phyloP scores from a whole-genome alignment of 2,888 invertebrate genomes.

The Trichopoda pennipes region DNA sequence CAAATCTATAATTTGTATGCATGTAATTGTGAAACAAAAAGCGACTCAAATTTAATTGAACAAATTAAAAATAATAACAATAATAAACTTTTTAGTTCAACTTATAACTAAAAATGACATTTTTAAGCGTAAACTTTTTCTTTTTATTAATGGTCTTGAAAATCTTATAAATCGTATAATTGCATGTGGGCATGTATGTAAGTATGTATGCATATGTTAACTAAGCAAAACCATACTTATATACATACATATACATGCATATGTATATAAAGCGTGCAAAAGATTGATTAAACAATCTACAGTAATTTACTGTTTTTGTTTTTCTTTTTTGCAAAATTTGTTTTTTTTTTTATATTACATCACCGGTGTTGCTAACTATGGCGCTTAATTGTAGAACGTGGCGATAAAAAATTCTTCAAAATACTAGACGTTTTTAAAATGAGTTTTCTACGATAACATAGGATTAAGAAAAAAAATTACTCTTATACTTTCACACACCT shows the following conservation, averaged over 20 bases:
- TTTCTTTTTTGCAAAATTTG: constrained; percentile 24
- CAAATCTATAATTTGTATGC: no score
- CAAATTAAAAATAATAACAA: constrained; percentile 10
- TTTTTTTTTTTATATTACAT: constrained; percentile 45
- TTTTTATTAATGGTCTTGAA: constrained; percentile 52
- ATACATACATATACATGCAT: background rate
- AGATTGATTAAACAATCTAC: constrained; percentile 2
- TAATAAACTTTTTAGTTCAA: constrained; percentile 20
- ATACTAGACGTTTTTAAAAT: no score
- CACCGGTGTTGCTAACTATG: no score
- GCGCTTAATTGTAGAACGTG: no score
- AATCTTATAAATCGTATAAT: constrained; percentile 24
- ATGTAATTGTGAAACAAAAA: background rate
- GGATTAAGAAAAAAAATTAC: no score
- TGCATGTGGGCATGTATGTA: no score
- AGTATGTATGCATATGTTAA: background rate
- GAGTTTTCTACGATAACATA: no score
- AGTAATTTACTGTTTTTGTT: background rate
- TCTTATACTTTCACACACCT: no score
- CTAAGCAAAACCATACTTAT: background rate
- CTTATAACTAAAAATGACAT: constrained; percentile 50
- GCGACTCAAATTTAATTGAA: background rate
- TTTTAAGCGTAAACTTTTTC: constrained; percentile 33
- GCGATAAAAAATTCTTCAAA: no score
- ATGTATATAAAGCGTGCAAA: constrained; percentile 27